Evolutionary conservation across 1,140 invertebrate genomes (phyloP).

Genomic region (Scaptomyza pallida): DNA sequence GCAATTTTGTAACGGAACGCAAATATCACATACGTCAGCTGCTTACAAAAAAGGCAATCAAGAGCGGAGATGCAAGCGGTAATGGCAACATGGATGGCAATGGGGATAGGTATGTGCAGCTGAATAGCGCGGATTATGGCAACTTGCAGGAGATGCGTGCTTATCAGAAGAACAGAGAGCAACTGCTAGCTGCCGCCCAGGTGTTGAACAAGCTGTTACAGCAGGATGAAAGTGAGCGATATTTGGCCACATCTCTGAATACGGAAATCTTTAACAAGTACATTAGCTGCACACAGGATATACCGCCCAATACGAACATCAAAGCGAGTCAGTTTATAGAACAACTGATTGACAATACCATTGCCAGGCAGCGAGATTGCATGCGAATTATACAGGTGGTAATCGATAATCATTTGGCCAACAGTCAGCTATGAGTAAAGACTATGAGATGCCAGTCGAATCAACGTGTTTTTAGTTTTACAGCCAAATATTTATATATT

Average conservation of each 20-base stretch:
- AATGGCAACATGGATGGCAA: slow-evolving; percentile 10
- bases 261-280: slow-evolving; percentile 81
- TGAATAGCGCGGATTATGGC: slow-evolving; percentile 69
- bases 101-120: slow-evolving; percentile 47
- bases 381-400: slow-evolving; percentile 75
- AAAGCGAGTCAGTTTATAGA: slow-evolving; percentile 78
- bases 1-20: slow-evolving; percentile 80
- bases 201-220: slow-evolving; percentile 69
- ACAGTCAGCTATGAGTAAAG: slow-evolving; percentile 60
- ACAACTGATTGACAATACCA: slow-evolving; percentile 76
- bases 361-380: slow-evolving; percentile 74
- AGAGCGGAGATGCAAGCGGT: slow-evolving; percentile 23
- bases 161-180: slow-evolving; percentile 72
- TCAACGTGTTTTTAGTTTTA: slow-evolving; percentile 34
- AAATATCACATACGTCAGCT: slow-evolving; percentile 78
- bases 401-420: slow-evolving; percentile 75
- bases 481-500: slow-evolving; percentile 14
- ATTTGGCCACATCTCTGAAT: slow-evolving; percentile 76
- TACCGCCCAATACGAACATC: slow-evolving; percentile 76
- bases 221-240: slow-evolving; percentile 69
- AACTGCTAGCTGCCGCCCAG: slow-evolving; percentile 64
- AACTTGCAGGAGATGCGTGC: slow-evolving; percentile 71
- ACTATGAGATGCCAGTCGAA: slow-evolving; percentile 5
- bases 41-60: slow-evolving; percentile 68
- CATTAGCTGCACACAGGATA: slow-evolving; percentile 80